A percentile compares a stretch with the other conserved stretches of the same genome.
Evolutionary conservation across 2,888 invertebrate species (phyloP).

Genomic region (Leptinotarsa haldemani): DNA sequence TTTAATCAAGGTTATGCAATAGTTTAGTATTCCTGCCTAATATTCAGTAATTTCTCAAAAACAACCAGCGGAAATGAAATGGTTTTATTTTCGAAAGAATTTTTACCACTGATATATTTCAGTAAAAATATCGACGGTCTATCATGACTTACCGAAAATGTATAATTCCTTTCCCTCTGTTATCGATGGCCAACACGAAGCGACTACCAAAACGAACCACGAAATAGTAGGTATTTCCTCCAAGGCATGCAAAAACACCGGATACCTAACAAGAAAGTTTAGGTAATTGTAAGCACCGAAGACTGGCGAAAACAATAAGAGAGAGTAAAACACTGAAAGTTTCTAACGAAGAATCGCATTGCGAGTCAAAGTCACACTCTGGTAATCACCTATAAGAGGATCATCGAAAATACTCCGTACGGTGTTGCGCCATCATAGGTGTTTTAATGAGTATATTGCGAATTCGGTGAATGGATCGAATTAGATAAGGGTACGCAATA

Average conservation of each 20-base stretch:
- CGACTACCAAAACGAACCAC: not conserved
- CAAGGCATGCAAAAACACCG: slow-evolving; percentile 18
- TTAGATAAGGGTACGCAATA: slow-evolving; percentile 38
- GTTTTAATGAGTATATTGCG: slow-evolving; percentile 27
- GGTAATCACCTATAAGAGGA: slow-evolving; percentile 52
- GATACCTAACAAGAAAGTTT: slow-evolving; percentile 15
- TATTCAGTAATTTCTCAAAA: too few species aligned
- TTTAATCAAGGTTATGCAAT: too few species aligned
- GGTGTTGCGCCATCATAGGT: slow-evolving; percentile 20
- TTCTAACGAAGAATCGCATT: slow-evolving; percentile 45
- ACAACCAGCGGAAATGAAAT: too few species aligned
- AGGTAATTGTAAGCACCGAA: slow-evolving; percentile 12
- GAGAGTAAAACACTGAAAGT: slow-evolving; percentile 46
- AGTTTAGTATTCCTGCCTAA: too few species aligned
- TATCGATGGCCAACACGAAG: not conserved
- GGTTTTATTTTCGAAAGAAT: too few species aligned
- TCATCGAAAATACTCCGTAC: slow-evolving; percentile 6
- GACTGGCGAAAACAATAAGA: slow-evolving; percentile 32
- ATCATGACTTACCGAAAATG: not conserved
- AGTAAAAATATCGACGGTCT: too few species aligned
- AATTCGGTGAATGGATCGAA: slow-evolving; percentile 37
- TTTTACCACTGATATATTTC: too few species aligned
- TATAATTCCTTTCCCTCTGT: not conserved
- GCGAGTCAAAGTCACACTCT: slow-evolving; percentile 55
- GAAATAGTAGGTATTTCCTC: not conserved